These are phyloP conservation scores for Lasioglossum pauxillum DNA, from an alignment of 2,888 invertebrate genomes.

Conservation along the genomic window DNA sequence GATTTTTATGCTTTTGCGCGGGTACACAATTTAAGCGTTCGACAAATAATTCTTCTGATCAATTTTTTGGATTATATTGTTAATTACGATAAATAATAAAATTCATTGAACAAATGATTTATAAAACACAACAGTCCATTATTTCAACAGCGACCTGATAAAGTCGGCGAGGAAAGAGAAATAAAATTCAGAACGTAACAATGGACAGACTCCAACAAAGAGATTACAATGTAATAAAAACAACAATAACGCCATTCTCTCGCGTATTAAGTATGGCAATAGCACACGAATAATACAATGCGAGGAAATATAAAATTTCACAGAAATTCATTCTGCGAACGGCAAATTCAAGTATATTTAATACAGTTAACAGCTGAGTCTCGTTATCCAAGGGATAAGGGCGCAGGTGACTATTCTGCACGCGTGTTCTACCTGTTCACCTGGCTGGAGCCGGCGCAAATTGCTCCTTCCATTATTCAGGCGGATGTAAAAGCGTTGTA, in stretches of 20 bases:
- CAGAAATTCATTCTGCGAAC: background rate
- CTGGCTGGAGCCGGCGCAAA: conserved; percentile 45
- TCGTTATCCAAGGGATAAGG: background rate
- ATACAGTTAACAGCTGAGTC: background rate
- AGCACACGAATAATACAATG: background rate
- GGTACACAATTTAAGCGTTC: background rate
- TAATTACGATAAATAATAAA: background rate
- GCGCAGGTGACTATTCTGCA: conserved; percentile 28
- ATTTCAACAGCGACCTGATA: background rate
- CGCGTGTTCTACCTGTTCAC: conserved; percentile 23
- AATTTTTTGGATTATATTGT: too few relatives aligned
- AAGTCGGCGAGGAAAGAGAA: background rate
- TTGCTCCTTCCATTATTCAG: conserved; percentile 69
- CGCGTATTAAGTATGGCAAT: background rate
- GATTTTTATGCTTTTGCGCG: background rate
- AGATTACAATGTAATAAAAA: background rate
- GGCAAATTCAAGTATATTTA: background rate
- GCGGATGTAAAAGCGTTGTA: conserved; percentile 63
- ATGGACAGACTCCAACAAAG: background rate
- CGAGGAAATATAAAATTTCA: background rate
- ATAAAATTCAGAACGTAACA: background rate
- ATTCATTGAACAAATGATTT: background rate
- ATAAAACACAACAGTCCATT: background rate
- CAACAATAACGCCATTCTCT: background rate
- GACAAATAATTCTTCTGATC: background rate